Evolutionary conservation across 2,797 vertebrate genomes (phyloP).

Genomic region (Vireo griseus): DNA sequence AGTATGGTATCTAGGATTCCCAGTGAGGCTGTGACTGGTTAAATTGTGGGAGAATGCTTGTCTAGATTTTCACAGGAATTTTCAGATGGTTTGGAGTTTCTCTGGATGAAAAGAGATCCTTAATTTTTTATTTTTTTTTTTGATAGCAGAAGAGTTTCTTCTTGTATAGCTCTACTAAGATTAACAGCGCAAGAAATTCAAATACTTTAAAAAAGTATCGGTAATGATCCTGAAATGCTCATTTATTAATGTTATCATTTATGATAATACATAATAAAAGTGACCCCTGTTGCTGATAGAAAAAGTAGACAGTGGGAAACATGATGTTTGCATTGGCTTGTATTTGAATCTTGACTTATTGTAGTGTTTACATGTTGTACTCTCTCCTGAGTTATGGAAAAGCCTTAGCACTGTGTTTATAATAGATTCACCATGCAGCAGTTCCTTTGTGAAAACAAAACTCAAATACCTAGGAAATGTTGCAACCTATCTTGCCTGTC

Average conservation of each 20-base stretch:
- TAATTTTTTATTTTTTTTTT: background rate
- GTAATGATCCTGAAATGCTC: background rate
- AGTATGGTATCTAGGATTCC: background rate
- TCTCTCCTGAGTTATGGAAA: background rate
- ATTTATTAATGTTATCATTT: background rate
- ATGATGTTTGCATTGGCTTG: background rate
- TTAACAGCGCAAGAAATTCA: background rate
- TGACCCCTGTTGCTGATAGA: background rate
- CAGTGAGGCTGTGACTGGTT: background rate
- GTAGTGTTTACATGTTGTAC: background rate
- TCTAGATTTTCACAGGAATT: background rate
- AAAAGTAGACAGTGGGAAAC: background rate
- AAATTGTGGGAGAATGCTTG: background rate
- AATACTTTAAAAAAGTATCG: background rate
- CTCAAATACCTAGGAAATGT: background rate
- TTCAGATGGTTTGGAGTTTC: background rate
- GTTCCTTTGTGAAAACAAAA: constrained; percentile 9
- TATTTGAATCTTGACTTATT: background rate
- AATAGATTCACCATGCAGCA: background rate
- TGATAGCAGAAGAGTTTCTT: background rate
- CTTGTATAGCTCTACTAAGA: background rate
- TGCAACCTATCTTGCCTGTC: background rate
- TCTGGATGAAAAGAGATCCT: background rate
- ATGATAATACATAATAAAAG: background rate
- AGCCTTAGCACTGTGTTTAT: background rate